Evolutionary conservation across 2,797 vertebrate species (phyloP), one percentile per base, ranked within the genome.

Genomic region (Melanotaenia pygmaea): DNA sequence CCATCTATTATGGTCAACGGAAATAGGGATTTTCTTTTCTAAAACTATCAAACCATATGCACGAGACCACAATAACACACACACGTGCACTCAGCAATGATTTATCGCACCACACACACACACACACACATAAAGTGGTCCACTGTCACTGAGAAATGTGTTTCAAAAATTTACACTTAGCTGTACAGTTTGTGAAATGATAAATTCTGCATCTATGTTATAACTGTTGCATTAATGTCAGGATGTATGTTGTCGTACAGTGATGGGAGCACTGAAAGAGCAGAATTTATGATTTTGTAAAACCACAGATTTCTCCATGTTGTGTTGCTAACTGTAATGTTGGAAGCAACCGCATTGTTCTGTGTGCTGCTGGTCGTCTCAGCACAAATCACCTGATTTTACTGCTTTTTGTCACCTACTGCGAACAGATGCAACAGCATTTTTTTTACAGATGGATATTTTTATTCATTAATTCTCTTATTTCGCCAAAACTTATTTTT

Each of bases 381-480:
- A 81, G 81, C 75, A 76, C 83, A 80, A 82, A 51, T 37, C 60
- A 58, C 62, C 57, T 58, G 34, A 58, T 63, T 61, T 37, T 22
- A 64, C 79, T 79, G 80, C 76, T 60, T 74, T 72, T 73, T 59
- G 37, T 70, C 57, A 53, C 47, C 24, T 24, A 14, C 71, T 77
- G 74, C 76, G 70, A 74, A 89, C 80, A 79, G 84, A 85, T 76
- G 72, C 77, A 70, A 85, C 82, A 40, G 11, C 28, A 30, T 30
- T 76, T 69, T 88, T 88, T 82, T 82, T 78, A 79, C 76, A 76
- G 75, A 86, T 62, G 72, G 80, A 86, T 88, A 80, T 84, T 84
- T 85, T 84, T 72, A 76, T 76, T 81, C 74, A 73, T 20, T 67
- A 61, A 65, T 79, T n/a, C 11, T 74, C 58, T 82, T 38, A 54